phyloP scores from a whole-genome alignment of 2,113 vertebrate species.

The Cyphomyrus plagiostoma region DNA sequence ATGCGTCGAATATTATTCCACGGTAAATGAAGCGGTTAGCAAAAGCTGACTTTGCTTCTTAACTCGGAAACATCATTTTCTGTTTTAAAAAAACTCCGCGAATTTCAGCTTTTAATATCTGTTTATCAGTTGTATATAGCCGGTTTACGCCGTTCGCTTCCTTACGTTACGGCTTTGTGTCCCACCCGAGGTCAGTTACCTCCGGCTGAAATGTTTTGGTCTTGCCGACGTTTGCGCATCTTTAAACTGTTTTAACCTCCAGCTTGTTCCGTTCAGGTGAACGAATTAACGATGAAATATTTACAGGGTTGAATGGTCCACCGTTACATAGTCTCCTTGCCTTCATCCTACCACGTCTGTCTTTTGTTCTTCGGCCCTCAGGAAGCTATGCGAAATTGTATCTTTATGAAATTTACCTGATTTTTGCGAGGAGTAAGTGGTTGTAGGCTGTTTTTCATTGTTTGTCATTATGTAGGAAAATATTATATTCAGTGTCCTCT shows the following conservation, averaged over 20 bases:
- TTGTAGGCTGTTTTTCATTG: neutral
- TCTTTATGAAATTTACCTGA: neutral
- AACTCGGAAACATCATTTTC: neutral
- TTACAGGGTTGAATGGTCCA: neutral
- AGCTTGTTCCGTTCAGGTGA: neutral
- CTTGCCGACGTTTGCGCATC: neutral
- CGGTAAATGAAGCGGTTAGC: neutral
- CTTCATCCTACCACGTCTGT: neutral
- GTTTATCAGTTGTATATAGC: neutral
- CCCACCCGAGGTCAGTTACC: neutral
- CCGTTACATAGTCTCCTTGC: neutral
- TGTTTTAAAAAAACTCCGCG: neutral
- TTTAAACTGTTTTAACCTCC: neutral
- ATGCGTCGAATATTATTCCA: neutral
- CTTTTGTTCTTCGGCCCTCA: neutral
- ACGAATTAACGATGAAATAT: neutral
- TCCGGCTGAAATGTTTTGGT: neutral
- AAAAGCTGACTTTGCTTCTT: neutral
- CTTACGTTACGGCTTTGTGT: neutral
- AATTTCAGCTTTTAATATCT: neutral
- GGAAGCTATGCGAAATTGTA: neutral
- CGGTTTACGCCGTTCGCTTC: neutral
- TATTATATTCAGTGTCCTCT: neutral
- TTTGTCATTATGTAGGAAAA: neutral
- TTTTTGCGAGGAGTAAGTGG: neutral